Conservation (phyloP, 2,888 invertebrate species). For the Sesamia inferens region DNA sequence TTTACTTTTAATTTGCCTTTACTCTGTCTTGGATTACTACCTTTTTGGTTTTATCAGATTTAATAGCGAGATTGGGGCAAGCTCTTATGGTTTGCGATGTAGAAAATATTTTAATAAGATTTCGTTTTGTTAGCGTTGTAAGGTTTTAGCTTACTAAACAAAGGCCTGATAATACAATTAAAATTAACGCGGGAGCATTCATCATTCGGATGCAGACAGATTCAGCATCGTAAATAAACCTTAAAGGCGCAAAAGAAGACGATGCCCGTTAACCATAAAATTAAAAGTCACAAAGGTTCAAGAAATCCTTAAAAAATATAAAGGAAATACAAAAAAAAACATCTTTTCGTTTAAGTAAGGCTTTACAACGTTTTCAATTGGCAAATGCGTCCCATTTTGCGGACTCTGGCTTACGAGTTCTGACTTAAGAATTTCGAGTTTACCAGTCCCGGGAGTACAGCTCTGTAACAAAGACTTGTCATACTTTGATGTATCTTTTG, state of each 20-base stretch:
- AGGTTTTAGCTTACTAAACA: background rate
- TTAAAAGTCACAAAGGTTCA: conserved; percentile 3
- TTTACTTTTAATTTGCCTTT: background rate
- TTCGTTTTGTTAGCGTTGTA: background rate
- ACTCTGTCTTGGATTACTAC: conserved; percentile 13
- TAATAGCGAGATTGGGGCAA: background rate
- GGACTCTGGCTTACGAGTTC: conserved; percentile 27
- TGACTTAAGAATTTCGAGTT: conserved; percentile 27
- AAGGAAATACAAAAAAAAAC: conserved; percentile 26
- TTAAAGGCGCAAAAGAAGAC: background rate
- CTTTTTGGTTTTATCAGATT: conserved; percentile 21
- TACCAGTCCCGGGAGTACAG: conserved; percentile 40
- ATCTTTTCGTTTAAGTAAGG: conserved; percentile 9
- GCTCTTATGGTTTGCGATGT: background rate
- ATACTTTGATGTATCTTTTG: conserved; percentile 63
- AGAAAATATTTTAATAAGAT: conserved; percentile 6
- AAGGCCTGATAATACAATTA: background rate
- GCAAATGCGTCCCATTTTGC: conserved; percentile 66
- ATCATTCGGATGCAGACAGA: background rate
- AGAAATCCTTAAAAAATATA: conserved; percentile 35
- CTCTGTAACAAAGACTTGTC: conserved; percentile 55
- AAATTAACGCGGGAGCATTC: no score
- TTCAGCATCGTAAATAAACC: background rate
- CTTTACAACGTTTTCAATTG: conserved; percentile 59
- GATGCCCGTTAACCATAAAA: background rate